Evolutionary conservation across 1,140 invertebrate genomes (phyloP), one percentile per base, ranked within the genome.

Genomic region (Ditylenchus dipsaci): DNA sequence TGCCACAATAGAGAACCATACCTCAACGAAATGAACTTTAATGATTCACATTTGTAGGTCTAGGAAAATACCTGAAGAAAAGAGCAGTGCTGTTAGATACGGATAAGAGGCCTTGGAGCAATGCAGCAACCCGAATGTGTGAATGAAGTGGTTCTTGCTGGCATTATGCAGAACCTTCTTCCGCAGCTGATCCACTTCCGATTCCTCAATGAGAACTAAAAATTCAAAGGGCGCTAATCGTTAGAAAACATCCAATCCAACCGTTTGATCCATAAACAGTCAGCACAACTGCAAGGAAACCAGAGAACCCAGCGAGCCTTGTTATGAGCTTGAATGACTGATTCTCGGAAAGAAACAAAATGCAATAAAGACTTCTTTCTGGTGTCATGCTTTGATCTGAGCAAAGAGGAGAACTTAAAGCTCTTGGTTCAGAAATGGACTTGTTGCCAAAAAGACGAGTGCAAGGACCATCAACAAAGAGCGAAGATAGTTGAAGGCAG

Each of bases 111-210:
- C 62, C 9, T 67, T 19, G 9, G 60, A 29, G 3, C 38, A 11
- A 30, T 57, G 58, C 13, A 72, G 26, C 23, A 72, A 21, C 21
- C 47, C 62, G 30, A 75, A 57, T 8, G 61, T 72, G 74, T 74
- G 70, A 43, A 72, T 58, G 65, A 70, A 76, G 62, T 72, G 72
- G 33, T 72, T 74, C 29, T 75, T 75, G 23, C 19, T 66, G 8
- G 21, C 74, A 53, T 76, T 69, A 21, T 68, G 27, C 29, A 76
- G 56, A 57, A 30, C 27, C 9, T 29, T 23, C 29, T 56, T 56
- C 21, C 53, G 53, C 3, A 23, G 53, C 53, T 56, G 3, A 29
- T 56, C 53, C 3, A 56, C 29, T 13, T 5, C 21, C 13, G 21
- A 3, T 23, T 56, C 29, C 13, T 56, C 53, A 9, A 5, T 56